These are phyloP conservation scores for Caenorhabditis inopinata DNA, from an alignment of 1,140 invertebrate genomes.

Conservation along the genomic window DNA sequence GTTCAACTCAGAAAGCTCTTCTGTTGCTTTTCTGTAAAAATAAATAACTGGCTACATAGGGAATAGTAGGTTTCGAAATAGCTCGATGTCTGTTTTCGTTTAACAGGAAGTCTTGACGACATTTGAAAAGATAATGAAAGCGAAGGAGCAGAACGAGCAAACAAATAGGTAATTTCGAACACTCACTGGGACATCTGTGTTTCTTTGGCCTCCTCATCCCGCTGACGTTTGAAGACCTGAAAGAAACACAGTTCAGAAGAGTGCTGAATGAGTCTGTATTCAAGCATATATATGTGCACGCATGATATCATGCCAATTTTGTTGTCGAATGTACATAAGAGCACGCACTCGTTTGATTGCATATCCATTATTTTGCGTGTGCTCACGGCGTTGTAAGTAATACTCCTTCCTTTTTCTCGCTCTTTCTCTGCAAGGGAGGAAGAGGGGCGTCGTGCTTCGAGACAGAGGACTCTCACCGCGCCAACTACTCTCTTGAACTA, in stretches of 20 bases:
- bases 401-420: constrained; percentile 27
- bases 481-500: constrained; percentile 28
- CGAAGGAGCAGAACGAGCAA: too few relatives aligned
- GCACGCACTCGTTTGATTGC: constrained; percentile 31
- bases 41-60: background rate
- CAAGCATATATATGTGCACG: background rate
- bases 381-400: constrained; percentile 33
- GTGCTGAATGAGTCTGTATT: background rate
- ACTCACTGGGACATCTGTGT: constrained; percentile 88
- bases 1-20: constrained; percentile 65
- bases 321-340: constrained; percentile 29
- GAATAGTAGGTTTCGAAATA: too few relatives aligned
- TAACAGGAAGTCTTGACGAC: too few relatives aligned
- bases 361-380: constrained; percentile 34
- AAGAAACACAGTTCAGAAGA: background rate
- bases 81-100: too few relatives aligned
- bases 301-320: constrained; percentile 34
- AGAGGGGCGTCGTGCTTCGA: background rate
- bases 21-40: constrained; percentile 54
- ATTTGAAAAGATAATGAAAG: too few relatives aligned
- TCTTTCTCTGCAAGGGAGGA: background rate
- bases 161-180: too few relatives aligned
- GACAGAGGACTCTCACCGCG: constrained; percentile 18
- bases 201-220: constrained; percentile 92
- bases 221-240: constrained; percentile 86